phyloP scores from a whole-genome alignment of 2,888 invertebrate genomes.

The Melipona beecheii region DNA sequence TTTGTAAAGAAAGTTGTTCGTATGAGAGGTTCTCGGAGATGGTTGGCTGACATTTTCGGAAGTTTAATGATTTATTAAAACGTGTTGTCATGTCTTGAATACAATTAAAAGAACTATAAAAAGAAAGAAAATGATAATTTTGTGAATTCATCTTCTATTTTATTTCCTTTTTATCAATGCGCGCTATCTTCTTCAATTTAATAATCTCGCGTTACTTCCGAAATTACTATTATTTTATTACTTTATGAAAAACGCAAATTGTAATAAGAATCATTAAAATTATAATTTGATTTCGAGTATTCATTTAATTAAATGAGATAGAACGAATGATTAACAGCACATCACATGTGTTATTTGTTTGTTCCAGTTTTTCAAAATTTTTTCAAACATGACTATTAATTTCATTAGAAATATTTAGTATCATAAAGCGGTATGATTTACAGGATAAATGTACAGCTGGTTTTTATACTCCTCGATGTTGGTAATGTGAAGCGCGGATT shows the following conservation, averaged over 20 bases:
- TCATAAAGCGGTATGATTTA: conserved; percentile 42
- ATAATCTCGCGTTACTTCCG: background rate
- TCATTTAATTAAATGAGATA: background rate
- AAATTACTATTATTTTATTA: conserved; percentile 1
- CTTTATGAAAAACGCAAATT: conserved; percentile 7
- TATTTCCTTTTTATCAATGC: background rate
- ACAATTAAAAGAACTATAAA: conserved; percentile 75
- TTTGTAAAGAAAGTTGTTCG: conserved; percentile 68
- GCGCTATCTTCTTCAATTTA: conserved; percentile 4
- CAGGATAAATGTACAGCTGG: conserved; percentile 68
- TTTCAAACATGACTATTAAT: conserved; percentile 33
- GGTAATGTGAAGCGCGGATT: conserved; percentile 66
- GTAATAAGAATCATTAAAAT: conserved; percentile 3
- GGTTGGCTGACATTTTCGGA: conserved; percentile 79
- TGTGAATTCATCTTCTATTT: conserved; percentile 9
- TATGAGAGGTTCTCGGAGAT: conserved; percentile 72
- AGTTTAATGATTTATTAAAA: conserved; percentile 80
- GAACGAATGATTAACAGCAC: background rate
- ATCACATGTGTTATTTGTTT: background rate
- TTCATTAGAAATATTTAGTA: conserved; percentile 27
- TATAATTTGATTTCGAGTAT: background rate
- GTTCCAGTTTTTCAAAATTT: background rate
- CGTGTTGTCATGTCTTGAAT: conserved; percentile 80
- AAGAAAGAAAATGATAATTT: conserved; percentile 27
- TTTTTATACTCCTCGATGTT: conserved; percentile 74